Percentiles rank a stretch among this genome's conserved stretches.
phyloP scores from a whole-genome alignment of 64 coral and sea anemone species.

The Montipora capricornis region DNA sequence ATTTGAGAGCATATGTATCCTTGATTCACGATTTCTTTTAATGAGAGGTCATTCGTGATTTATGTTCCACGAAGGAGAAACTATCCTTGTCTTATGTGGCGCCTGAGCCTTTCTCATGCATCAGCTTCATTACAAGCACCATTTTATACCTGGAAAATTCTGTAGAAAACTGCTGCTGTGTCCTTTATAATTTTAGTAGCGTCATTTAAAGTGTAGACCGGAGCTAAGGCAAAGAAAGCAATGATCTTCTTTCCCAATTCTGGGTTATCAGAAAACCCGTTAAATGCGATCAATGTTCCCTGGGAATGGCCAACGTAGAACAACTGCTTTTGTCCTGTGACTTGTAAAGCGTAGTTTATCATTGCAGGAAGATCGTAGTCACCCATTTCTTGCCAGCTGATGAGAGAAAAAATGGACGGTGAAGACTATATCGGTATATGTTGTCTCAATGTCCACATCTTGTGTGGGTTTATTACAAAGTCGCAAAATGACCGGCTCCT shows the following conservation, averaged over 20 bases:
- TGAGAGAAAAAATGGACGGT: not conserved
- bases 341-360: conserved; percentile 77
- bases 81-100: not conserved
- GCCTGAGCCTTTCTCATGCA: not conserved
- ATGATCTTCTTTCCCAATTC: conserved; percentile 71
- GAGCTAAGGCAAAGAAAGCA: conserved; percentile 83
- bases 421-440: no score
- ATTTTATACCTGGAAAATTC: conserved; percentile 37
- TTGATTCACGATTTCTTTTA: no score
- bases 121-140: no score
- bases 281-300: conserved; percentile 85
- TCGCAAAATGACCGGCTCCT: no score
- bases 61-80: not conserved
- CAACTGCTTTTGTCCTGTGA: conserved; percentile 71
- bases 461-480: no score
- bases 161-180: conserved; percentile 28
- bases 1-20: no score
- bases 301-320: conserved; percentile 90
- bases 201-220: conserved; percentile 75
- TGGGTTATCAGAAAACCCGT: conserved; percentile 67
- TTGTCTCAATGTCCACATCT: no score
- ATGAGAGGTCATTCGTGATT: no score
- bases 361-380: conserved; percentile 80
- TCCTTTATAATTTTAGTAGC: conserved; percentile 41
- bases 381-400: conserved; percentile 67